phyloP scores from a whole-genome alignment of 2,888 invertebrate species.

The Xanthostigma xanthostigma region DNA sequence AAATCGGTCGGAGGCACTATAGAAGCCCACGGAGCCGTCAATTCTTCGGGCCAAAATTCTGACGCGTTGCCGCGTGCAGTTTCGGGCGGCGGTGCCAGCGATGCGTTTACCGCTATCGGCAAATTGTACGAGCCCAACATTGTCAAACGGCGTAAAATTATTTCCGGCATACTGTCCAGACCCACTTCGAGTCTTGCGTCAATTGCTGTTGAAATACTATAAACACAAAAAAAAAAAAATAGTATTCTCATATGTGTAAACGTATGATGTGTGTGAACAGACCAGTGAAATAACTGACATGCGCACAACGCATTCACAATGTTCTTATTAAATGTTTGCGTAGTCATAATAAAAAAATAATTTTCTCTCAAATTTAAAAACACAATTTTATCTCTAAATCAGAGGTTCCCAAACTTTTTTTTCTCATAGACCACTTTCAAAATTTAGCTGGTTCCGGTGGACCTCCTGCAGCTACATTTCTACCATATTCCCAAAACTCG shows the following conservation, averaged over 20 bases:
- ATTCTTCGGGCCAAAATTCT: constrained; percentile 30
- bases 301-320: too few species aligned
- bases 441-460: too few species aligned
- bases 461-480: too few species aligned
- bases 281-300: too few species aligned
- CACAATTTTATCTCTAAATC: too few species aligned
- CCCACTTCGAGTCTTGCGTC: constrained; percentile 68
- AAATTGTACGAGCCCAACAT: constrained; percentile 48
- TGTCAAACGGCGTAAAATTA: constrained; percentile 53
- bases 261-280: not conserved
- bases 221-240: constrained; percentile 19
- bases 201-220: constrained; percentile 49
- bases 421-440: too few species aligned
- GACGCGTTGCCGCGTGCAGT: constrained; percentile 27
- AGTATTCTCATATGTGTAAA: constrained; percentile 2
- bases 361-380: too few species aligned
- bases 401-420: too few species aligned
- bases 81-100: constrained; percentile 23
- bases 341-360: too few species aligned
- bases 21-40: constrained; percentile 33
- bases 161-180: constrained; percentile 63
- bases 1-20: constrained; percentile 31
- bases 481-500: too few species aligned
- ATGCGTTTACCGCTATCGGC: constrained; percentile 33
- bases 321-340: too few species aligned